Evolutionary conservation across 2,888 invertebrate genomes (phyloP).

Genomic region (Lasioglossum zephyrum): DNA sequence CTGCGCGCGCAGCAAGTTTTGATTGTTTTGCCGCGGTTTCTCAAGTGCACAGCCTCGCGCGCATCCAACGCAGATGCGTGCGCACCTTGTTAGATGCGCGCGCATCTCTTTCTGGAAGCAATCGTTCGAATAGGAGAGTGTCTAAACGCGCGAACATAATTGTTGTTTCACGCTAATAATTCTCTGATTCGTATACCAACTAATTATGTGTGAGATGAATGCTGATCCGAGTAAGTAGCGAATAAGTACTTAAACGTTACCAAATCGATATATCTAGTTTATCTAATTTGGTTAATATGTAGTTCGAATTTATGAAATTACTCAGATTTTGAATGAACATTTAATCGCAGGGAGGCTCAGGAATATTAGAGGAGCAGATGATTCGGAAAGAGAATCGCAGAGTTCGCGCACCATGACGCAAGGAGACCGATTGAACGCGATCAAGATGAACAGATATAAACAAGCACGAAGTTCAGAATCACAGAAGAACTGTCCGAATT

Average conservation of each 20-base stretch:
- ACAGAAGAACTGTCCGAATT: slow-evolving; percentile 2
- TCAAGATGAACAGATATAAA: slow-evolving; percentile 64
- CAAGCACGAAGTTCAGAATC: neutral
- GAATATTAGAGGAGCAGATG: slow-evolving; percentile 13
- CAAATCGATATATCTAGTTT: neutral
- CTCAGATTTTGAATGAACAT: neutral
- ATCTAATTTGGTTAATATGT: neutral
- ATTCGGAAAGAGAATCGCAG: slow-evolving; percentile 10
- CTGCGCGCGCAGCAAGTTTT: slow-evolving; percentile 9
- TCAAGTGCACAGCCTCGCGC: neutral
- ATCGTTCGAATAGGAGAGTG: neutral
- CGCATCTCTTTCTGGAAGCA: slow-evolving; percentile 4
- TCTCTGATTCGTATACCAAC: neutral
- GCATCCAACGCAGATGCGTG: neutral
- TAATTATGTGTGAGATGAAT: neutral
- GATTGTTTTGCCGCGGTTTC: neutral
- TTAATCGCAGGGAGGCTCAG: slow-evolving; percentile 38
- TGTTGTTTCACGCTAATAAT: neutral
- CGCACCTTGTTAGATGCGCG: slow-evolving; percentile 14
- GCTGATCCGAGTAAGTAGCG: neutral
- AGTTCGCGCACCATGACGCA: slow-evolving; percentile 54
- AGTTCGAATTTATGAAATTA: neutral
- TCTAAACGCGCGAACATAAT: neutral
- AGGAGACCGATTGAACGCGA: slow-evolving; percentile 69
- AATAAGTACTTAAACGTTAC: neutral